Base-by-base conservation (phyloP, 2,888 invertebrate species). In the Anthophora plumipes region DNA sequence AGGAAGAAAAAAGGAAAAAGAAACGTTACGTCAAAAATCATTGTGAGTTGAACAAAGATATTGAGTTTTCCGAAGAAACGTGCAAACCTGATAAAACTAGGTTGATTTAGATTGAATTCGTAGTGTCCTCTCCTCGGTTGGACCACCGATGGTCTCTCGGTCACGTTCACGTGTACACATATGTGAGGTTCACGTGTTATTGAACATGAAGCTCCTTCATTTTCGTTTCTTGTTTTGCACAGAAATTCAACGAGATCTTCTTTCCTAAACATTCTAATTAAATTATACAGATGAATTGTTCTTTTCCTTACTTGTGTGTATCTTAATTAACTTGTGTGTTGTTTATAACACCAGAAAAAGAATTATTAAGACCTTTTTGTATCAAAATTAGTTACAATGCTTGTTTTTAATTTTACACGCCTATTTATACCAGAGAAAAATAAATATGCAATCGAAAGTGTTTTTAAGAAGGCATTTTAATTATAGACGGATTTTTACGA, bases 101-200 rank as follows among this genome's bases (percentile, higher is more conserved):
- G 81, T 85, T 89, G 85, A 88, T 88, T 88, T 85, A 84, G 79
- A 89, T 89, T 85, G 86, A 81, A 86, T 86, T 87, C 81, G 80
- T 81, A 72, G 64, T 61, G 20, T 69, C 67, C 46, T 66, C 22
- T 37, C 11, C 57, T 39, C 50, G 41, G 25, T 12, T 64, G 43
- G 46, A 20, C 43, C 50, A 57, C 59, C 37, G 31, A 50, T 73
- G 31, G 60, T 25, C 46, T 43, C 46, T 55, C 73, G 60, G 54
- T 67, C 39, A 46, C 57, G 50, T 70, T 41, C 43, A 37, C 55
- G 52, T 31, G n/a, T 46, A 61, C 50, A 17, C 54, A 12, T 14
- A 9, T 31, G 52, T 17, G 52, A 52, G 20, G 43, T 20, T 75
- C 75, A 39, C 61, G 17, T 64, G 60, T 48, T 55, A 61, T 73